Evolutionary conservation across 2,888 invertebrate genomes (phyloP).

Genomic region (Dasypogon diadema): DNA sequence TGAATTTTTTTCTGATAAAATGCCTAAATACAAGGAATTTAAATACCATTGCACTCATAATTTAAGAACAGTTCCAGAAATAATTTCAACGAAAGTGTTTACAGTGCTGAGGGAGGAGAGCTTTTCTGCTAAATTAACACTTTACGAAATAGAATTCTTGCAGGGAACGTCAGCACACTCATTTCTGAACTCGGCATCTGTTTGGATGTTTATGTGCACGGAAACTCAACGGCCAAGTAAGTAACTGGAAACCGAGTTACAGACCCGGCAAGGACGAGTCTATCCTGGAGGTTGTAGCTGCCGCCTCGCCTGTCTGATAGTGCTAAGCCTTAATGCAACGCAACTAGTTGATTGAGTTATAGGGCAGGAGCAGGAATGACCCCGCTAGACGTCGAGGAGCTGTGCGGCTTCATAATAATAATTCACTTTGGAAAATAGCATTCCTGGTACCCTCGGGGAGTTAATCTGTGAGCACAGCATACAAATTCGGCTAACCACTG

Average conservation of each 20-base stretch:
- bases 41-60: slow-evolving; percentile 6
- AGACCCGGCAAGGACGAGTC: neutral
- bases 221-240: slow-evolving; percentile 14
- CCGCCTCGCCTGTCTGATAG: too few relatives aligned
- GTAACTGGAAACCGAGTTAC: slow-evolving; percentile 40
- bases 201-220: neutral
- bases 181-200: too few relatives aligned
- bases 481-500: slow-evolving; percentile 44
- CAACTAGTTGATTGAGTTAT: slow-evolving; percentile 48
- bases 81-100: slow-evolving; percentile 3
- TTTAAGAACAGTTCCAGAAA: neutral
- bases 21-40: neutral
- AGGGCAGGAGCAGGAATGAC: slow-evolving; percentile 1
- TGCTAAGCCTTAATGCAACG: slow-evolving; percentile 24
- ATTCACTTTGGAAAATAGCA: slow-evolving; percentile 47
- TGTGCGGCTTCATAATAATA: slow-evolving; percentile 47
- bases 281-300: slow-evolving; percentile 6
- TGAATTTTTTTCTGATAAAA: neutral
- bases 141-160: neutral
- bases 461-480: slow-evolving; percentile 41
- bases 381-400: slow-evolving; percentile 16
- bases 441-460: slow-evolving; percentile 17
- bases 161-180: neutral
- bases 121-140: neutral
- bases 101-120: too few relatives aligned